Evolutionary conservation across 2,888 invertebrate genomes (phyloP), one percentile per base, ranked within the genome.

Genomic region (Rhagophthalmus giganteus): DNA sequence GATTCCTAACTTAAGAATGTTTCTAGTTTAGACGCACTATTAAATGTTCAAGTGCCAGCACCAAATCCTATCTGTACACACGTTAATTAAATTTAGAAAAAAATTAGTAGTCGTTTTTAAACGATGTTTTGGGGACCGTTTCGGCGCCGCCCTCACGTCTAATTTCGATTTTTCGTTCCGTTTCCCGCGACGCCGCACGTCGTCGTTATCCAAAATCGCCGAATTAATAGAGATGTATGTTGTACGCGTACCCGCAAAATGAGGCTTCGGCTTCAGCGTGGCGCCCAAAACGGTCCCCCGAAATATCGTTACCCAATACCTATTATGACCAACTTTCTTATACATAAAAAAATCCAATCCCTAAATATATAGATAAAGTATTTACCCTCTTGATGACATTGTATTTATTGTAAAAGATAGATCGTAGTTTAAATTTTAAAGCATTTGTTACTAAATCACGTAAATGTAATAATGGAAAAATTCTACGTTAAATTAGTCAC

Each of bases 41-140:
- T 24, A 37, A 1, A 25, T 4, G 24, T 25, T 25, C 25, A 24
- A 37, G 37, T 37, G 37, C 37, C 37, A 12, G 37, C 37, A 37
- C 37, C 37, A 37, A 37, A 5, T 20, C 7, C 7, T 20, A 20
- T 7, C 7, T 20, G 7, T 20, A 5, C 7, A 20, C 20, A 3
- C 20, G 3, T 3, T 20, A 20, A 7, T 20, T 7, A 20, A 5
- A 20, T 7, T 20, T 20, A 20, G 7, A 3, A 20, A 20, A 20
- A 20, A n/a, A n/a, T n/a, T n/a, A n/a, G n/a, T n/a, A n/a, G n/a
- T n/a, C n/a, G n/a, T n/a, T n/a, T n/a, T n/a, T n/a, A n/a, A n/a
- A n/a, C n/a, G n/a, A n/a, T n/a, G n/a, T n/a, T n/a, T 20, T 20
- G 20, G 7, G 7, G 20, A 20, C 20, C 7, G 20, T 20, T 20